Evolutionary conservation across 2,888 invertebrate species (phyloP).

Genomic region (Eurois occulta): DNA sequence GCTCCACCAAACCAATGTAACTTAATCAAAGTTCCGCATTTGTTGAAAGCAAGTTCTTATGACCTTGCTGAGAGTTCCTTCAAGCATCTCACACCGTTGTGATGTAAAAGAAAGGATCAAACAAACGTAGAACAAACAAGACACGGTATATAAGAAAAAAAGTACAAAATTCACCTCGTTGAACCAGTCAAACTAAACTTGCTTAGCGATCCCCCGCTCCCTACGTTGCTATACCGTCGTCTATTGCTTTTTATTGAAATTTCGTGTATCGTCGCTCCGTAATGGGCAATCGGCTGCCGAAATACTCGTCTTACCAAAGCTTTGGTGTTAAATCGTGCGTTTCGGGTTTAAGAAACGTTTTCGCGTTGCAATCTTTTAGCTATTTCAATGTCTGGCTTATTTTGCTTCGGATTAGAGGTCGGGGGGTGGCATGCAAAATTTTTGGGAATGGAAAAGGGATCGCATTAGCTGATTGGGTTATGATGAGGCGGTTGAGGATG

Average conservation of each 20-base stretch:
- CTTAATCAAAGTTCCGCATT: neutral
- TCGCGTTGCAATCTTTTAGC: constrained; percentile 75
- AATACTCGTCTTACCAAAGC: constrained; percentile 71
- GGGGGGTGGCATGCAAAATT: constrained; percentile 50
- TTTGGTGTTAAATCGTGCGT: constrained; percentile 84
- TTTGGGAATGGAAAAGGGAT: constrained; percentile 54
- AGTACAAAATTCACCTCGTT: constrained; percentile 58
- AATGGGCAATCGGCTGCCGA: constrained; percentile 85
- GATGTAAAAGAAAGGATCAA: constrained; percentile 23
- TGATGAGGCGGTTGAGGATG: constrained; percentile 42
- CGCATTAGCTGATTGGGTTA: constrained; percentile 62
- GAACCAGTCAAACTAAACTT: constrained; percentile 60
- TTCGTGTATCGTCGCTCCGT: constrained; percentile 82
- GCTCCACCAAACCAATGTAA: neutral
- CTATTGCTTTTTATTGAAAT: constrained; percentile 86
- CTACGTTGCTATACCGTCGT: constrained; percentile 51
- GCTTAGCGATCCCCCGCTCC: constrained; percentile 45
- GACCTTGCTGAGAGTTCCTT: constrained; percentile 15
- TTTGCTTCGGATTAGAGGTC: constrained; percentile 61
- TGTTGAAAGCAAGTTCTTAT: neutral
- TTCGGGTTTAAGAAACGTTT: constrained; percentile 77
- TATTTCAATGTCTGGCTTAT: constrained; percentile 72
- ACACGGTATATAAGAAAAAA: constrained; percentile 24
- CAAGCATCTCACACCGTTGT: constrained; percentile 6
- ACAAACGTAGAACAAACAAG: constrained; percentile 38